Conservation (phyloP, 2,113 vertebrate species). For the Gadus chalcogrammus region DNA sequence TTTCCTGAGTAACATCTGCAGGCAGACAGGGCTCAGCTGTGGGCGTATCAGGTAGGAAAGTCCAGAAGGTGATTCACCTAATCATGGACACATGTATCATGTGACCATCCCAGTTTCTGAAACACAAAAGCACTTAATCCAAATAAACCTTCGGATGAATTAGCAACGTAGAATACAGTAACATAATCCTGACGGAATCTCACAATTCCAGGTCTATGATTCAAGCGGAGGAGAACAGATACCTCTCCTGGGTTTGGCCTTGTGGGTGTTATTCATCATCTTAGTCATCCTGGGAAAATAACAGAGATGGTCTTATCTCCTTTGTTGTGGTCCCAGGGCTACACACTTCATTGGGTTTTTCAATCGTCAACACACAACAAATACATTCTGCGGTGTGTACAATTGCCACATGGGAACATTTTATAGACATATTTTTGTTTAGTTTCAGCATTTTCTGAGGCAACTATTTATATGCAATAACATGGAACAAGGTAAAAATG, state of each 20-base stretch:
- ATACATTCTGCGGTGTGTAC: conserved; percentile 6
- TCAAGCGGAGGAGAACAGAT: conserved; percentile 30
- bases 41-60: too few relatives aligned
- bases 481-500: too few relatives aligned
- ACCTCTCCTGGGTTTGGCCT: conserved; percentile 3
- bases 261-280: not conserved
- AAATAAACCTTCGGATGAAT: not conserved
- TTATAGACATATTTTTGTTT: not conserved
- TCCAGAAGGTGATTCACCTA: too few relatives aligned
- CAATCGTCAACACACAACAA: too few relatives aligned
- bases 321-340: not conserved
- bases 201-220: conserved; percentile 7
- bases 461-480: too few relatives aligned
- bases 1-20: too few relatives aligned
- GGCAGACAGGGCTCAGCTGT: too few relatives aligned
- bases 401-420: not conserved
- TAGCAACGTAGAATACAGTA: not conserved
- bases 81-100: too few relatives aligned
- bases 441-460: not conserved
- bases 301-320: too few relatives aligned
- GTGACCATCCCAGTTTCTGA: too few relatives aligned
- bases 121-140: too few relatives aligned
- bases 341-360: conserved; percentile 2
- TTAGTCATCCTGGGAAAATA: not conserved
- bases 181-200: not conserved